Base-by-base conservation (phyloP, 2,888 invertebrate genomes). In the Andrena dorsata region DNA sequence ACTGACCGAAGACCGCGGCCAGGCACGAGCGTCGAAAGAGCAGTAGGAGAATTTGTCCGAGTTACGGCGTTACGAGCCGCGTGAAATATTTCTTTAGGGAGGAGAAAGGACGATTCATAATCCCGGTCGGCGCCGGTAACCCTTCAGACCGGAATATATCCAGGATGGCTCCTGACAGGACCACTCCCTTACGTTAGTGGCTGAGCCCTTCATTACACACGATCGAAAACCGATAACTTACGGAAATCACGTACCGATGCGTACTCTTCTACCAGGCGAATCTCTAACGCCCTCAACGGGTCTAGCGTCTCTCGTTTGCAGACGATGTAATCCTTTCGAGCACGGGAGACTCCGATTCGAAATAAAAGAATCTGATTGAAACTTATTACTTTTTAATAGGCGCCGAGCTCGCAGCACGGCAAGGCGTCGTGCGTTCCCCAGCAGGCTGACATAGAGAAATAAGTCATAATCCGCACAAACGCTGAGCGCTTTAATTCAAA, bases 401-500 rank as follows among this genome's bases (percentile, higher is more conserved):
- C 32, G 60, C 60, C 65, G 16, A 41, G 60, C 60, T 28, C 13
- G 20, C 13, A 30, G 20, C 58, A 8, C 0, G 2, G 41, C 16
- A 13, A 10, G 56, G 13, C 32, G 23, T 2, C 26, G 2, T 47
- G 51, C 32, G 53, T 41, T 8, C 20, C 35, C 10, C 23, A 30
- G 47, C 60, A 20, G n/a, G 7, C 3, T 23, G 7, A 68, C 32
- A 76, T 74, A 26, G 51, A 66, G 71, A 61, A 56, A 71, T 75
- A 78, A 83, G 63, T 75, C 68, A 60, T 82, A 82, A 86, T 80
- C 51, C 77, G 51, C 53, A 56, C 47, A 74, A 83, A 78, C 60
- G 80, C 63, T 13, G 53, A 16, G 47, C 73, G 82, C 80, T 87
- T 85, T 85, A 87, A 83, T 85, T 84, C 87, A 85, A 79, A 84